phyloP scores from a whole-genome alignment of 35 echinoderm and acorn worm genomes.

The Holothuria glaberrima region DNA sequence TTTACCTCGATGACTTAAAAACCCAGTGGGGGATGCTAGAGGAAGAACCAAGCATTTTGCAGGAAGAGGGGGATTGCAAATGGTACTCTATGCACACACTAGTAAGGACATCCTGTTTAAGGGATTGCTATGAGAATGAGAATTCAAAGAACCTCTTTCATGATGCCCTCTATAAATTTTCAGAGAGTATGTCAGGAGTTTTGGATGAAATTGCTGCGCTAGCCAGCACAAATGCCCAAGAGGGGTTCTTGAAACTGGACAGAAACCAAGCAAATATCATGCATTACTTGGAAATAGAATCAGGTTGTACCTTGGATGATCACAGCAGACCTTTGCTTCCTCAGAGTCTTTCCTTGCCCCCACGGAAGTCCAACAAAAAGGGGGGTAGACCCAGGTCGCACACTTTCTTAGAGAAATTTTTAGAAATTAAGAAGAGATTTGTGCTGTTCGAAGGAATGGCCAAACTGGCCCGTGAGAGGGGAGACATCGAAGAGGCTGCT shows the following conservation, averaged over 20 bases:
- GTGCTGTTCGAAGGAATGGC: background rate
- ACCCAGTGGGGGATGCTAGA: constrained; percentile 54
- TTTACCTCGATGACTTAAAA: constrained; percentile 17
- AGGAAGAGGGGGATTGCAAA: background rate
- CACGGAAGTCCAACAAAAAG: background rate
- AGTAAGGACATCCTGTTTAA: constrained; percentile 28
- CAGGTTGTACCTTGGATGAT: constrained; percentile 42
- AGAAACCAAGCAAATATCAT: constrained; percentile 43
- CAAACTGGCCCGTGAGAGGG: background rate
- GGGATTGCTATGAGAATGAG: constrained; percentile 12
- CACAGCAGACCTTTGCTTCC: constrained; percentile 38
- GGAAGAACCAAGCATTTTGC: constrained; percentile 12
- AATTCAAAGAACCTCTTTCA: constrained; percentile 53
- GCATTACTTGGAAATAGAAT: constrained; percentile 43
- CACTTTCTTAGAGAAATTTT: constrained; percentile 43
- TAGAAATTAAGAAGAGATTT: constrained; percentile 5
- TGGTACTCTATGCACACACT: constrained; percentile 59
- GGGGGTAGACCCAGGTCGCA: background rate
- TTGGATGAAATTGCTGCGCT: constrained; percentile 34
- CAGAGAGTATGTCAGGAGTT: background rate
- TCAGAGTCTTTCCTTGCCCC: background rate
- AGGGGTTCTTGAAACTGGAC: constrained; percentile 39
- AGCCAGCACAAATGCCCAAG: constrained; percentile 27
- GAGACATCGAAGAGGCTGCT: constrained; percentile 6
- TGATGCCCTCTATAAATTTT: constrained; percentile 37